Conservation (phyloP, 2,113 vertebrate species). For the Carollia perspicillata region DNA sequence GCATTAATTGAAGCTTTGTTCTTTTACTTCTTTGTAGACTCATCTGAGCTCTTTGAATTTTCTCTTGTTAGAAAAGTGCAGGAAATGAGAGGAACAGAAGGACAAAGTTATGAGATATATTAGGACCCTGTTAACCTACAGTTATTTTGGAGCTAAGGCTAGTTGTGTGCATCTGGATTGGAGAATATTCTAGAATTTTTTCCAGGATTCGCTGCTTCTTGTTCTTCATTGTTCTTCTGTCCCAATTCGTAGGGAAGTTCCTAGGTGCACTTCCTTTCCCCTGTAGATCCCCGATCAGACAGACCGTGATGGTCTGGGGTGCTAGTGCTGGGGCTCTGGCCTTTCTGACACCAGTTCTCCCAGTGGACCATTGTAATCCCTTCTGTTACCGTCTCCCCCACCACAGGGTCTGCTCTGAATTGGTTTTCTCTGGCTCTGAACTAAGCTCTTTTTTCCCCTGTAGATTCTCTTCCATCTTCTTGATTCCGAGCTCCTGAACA, state of each 20-base stretch:
- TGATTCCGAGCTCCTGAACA: constrained; percentile 1
- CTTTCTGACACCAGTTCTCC: not conserved
- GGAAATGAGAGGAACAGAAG: not conserved
- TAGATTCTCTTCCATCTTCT: not conserved
- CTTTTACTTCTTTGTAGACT: constrained; percentile 35
- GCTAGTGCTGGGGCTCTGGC: not conserved
- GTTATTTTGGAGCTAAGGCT: not conserved
- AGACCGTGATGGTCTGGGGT: not conserved
- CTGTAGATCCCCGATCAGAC: not conserved
- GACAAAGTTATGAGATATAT: not conserved
- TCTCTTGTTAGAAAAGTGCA: not conserved
- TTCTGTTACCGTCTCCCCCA: not conserved
- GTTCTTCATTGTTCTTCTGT: not conserved
- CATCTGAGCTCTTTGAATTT: not conserved
- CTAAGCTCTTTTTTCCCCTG: not conserved
- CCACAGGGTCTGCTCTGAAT: not conserved
- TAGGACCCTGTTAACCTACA: not conserved
- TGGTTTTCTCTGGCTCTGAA: not conserved
- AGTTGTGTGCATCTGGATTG: not conserved
- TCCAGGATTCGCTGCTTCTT: not conserved
- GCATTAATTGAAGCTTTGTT: not conserved
- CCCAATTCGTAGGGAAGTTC: not conserved
- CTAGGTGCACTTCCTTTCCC: not conserved
- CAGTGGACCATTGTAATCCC: not conserved
- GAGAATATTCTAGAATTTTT: not conserved